A percentile compares a stretch with the other conserved stretches of the same genome.
Conservation (phyloP, 2,888 invertebrate genomes). For the Protophormia terraenovae region DNA sequence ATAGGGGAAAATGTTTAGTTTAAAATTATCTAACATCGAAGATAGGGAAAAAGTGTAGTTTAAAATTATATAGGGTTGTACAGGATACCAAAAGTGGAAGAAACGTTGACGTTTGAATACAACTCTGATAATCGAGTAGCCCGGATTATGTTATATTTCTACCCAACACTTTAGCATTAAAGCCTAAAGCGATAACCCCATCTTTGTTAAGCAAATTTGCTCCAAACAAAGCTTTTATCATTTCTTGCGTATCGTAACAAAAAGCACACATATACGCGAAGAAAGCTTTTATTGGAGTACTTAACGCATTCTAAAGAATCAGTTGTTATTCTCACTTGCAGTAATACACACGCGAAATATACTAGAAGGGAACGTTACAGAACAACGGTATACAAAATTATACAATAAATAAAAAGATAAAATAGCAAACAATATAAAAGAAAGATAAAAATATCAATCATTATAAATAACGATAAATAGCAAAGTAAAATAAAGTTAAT, state of each 20-base stretch:
- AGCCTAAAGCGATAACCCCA: not conserved
- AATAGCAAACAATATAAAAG: not conserved
- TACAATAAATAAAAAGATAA: not conserved
- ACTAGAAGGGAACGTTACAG: not conserved
- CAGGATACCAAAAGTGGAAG: no score
- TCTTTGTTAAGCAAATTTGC: not conserved
- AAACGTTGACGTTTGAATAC: no score
- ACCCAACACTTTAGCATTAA: not conserved
- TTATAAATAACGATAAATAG: not conserved
- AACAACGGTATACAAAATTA: not conserved
- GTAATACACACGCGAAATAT: slow-evolving; percentile 33
- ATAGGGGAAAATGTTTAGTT: no score
- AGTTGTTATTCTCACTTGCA: slow-evolving; percentile 62
- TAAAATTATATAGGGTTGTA: no score
- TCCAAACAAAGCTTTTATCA: slow-evolving; percentile 12
- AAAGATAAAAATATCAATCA: no score
- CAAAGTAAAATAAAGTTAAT: not conserved
- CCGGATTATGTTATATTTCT: no score
- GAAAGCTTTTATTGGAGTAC: slow-evolving; percentile 49
- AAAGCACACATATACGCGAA: no score
- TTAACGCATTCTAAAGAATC: slow-evolving; percentile 53
- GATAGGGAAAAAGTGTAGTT: no score
- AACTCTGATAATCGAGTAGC: no score
- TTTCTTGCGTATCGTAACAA: slow-evolving; percentile 15
- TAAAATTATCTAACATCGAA: no score